Evolutionary conservation across 2,888 invertebrate species (phyloP).

Genomic region (Agonopterix heracliana): DNA sequence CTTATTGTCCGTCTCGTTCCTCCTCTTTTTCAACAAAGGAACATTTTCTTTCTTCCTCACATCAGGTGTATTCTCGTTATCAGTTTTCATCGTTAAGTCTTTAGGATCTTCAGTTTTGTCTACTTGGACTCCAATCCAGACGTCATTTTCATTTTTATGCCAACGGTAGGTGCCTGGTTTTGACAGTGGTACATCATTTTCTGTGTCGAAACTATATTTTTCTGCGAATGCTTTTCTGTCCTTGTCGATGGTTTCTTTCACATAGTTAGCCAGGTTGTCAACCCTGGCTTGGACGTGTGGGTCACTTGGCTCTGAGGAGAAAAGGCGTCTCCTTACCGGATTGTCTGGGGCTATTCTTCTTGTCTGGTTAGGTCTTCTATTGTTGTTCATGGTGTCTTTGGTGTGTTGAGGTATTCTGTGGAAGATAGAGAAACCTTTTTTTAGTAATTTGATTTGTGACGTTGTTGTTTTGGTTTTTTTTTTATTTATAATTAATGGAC

Average conservation of each 20-base stretch:
- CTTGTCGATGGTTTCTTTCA: slow-evolving; percentile 33
- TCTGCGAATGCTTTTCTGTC: slow-evolving; percentile 39
- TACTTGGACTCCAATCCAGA: slow-evolving; percentile 31
- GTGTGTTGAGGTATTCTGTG: slow-evolving; percentile 41
- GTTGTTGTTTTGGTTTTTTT: no score
- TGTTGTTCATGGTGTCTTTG: slow-evolving; percentile 21
- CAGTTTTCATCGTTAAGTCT: slow-evolving; percentile 22
- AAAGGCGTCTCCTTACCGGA: slow-evolving; percentile 57
- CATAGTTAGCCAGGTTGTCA: slow-evolving; percentile 41
- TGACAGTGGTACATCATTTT: slow-evolving; percentile 50
- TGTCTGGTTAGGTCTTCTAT: slow-evolving; percentile 13
- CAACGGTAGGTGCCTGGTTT: slow-evolving; percentile 62
- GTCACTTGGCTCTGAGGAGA: slow-evolving; percentile 20
- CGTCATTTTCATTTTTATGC: slow-evolving; percentile 30
- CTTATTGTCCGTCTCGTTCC: slow-evolving; percentile 16
- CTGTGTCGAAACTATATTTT: slow-evolving; percentile 77
- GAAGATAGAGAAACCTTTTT: slow-evolving; percentile 19
- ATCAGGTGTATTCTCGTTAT: slow-evolving; percentile 42
- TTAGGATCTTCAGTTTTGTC: slow-evolving; percentile 12
- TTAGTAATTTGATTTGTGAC: no score
- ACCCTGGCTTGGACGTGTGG: slow-evolving; percentile 38
- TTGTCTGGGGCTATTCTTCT: slow-evolving; percentile 33
- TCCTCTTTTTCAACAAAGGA: slow-evolving; percentile 30
- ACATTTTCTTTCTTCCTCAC: slow-evolving; percentile 18
- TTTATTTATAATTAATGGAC: no score